These are phyloP conservation scores for Mus spicilegus DNA, from an alignment of 2,113 vertebrate genomes.

Conservation along the genomic window DNA sequence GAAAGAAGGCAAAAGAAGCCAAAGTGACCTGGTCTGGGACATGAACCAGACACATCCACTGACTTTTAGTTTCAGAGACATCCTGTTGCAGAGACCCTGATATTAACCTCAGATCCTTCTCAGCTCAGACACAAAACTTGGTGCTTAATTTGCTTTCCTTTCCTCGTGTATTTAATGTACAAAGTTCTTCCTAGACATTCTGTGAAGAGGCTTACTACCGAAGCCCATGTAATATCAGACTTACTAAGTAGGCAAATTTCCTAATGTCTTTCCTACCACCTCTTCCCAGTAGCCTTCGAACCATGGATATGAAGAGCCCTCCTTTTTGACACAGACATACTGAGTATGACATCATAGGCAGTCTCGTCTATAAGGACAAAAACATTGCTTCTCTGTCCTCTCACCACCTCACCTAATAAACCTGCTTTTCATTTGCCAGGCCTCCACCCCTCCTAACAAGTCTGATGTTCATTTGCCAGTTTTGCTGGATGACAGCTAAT, in stretches of 20 bases:
- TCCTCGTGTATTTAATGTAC: not conserved
- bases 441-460: too few species aligned
- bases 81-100: not conserved
- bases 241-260: not conserved
- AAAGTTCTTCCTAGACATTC: not conserved
- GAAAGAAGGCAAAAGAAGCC: not conserved
- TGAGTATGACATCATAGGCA: not conserved
- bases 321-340: not conserved
- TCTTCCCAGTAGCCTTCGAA: not conserved
- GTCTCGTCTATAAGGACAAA: not conserved
- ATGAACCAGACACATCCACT: not conserved
- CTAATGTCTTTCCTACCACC: not conserved
- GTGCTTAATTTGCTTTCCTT: not conserved
- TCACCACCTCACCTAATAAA: not conserved
- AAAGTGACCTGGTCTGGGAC: not conserved
- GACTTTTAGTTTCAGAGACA: not conserved
- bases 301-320: not conserved
- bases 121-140: not conserved
- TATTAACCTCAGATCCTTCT: not conserved
- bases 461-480: not conserved
- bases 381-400: not conserved
- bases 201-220: not conserved
- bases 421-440: not conserved
- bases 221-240: not conserved
- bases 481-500: not conserved